Evolutionary conservation across 1,140 invertebrate genomes (phyloP).

Genomic region (Orchestia grillus): DNA sequence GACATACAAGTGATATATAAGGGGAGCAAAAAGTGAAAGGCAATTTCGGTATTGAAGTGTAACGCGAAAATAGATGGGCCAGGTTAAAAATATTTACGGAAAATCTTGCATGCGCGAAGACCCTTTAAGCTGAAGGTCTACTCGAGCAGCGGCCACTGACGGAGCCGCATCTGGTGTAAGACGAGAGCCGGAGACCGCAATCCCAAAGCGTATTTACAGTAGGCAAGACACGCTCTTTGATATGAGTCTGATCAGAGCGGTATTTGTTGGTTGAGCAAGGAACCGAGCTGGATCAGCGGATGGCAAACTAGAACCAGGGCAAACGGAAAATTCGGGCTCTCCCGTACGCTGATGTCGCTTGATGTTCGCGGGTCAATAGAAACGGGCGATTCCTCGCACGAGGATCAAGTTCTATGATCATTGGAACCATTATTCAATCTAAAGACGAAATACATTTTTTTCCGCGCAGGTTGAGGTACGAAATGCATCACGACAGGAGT

Average conservation of each 20-base stretch:
- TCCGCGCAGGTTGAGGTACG: not conserved
- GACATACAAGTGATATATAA: not conserved
- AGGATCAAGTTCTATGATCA: not conserved
- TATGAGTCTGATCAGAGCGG: constrained; percentile 34
- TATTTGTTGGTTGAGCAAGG: constrained; percentile 40
- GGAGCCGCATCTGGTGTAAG: not conserved
- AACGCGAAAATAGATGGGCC: not conserved
- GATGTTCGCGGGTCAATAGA: not conserved
- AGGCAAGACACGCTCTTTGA: constrained; percentile 42
- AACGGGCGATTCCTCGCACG: not conserved
- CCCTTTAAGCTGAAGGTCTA: not conserved
- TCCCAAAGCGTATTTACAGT: constrained; percentile 38
- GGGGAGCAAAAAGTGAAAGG: not conserved
- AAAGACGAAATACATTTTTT: not conserved
- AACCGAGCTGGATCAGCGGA: constrained; percentile 22
- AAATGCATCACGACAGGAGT: not conserved
- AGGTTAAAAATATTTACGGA: not conserved
- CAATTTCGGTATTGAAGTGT: not conserved
- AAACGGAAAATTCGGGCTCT: constrained; percentile 4
- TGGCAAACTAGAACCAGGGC: not conserved
- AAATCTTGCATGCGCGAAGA: not conserved
- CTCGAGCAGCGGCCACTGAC: not conserved
- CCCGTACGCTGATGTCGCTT: not conserved
- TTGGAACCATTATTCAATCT: not conserved
- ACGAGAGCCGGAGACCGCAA: not conserved